phyloP scores from a whole-genome alignment of 2,797 vertebrate genomes.

The Coluber constrictor region DNA sequence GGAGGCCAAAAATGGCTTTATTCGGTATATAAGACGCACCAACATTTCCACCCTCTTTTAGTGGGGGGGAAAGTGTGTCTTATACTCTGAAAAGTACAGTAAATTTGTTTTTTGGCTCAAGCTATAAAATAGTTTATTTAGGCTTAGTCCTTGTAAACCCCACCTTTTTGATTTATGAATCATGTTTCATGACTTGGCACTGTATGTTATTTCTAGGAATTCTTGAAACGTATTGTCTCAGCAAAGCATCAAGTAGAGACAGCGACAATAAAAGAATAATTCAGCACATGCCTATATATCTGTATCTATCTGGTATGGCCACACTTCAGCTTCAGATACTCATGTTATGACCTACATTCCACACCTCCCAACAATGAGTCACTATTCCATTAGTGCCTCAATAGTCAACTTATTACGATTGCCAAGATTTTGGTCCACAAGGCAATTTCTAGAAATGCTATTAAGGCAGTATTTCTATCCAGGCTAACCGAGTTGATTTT shows the following conservation, averaged over 20 bases:
- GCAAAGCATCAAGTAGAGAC: not conserved
- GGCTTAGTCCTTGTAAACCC: not conserved
- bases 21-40: too few relatives aligned
- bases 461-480: slow-evolving; percentile 34
- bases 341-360: not conserved
- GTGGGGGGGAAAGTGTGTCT: not conserved
- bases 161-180: not conserved
- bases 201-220: not conserved
- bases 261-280: not conserved
- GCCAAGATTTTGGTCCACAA: not conserved
- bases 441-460: slow-evolving; percentile 43
- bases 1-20: too few relatives aligned
- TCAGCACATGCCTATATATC: not conserved
- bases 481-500: slow-evolving; percentile 35
- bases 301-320: not conserved
- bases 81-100: too few relatives aligned
- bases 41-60: too few relatives aligned
- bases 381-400: not conserved
- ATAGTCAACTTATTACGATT: not conserved
- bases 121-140: not conserved
- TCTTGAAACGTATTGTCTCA: not conserved
- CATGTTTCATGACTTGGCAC: not conserved
- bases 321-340: not conserved
- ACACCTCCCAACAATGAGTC: not conserved
- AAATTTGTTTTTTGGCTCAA: not conserved